phyloP scores from a whole-genome alignment of 1,140 invertebrate species.

The Drosophila rhopaloa region DNA sequence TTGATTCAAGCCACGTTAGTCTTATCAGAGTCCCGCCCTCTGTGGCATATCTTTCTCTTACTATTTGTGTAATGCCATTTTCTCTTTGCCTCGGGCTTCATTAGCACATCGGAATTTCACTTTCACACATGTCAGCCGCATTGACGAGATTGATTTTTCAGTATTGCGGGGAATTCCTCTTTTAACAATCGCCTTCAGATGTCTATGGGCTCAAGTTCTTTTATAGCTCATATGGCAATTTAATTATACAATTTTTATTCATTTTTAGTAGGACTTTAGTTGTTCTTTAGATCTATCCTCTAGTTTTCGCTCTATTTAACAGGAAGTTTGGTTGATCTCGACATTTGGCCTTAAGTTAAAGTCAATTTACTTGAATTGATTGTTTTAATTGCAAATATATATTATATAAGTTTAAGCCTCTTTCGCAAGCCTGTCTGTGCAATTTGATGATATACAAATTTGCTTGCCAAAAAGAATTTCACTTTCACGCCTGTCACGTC shows the following conservation, averaged over 20 bases:
- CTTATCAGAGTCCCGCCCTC: constrained; percentile 52
- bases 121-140: constrained; percentile 63
- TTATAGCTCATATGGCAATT: too few species aligned
- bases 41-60: constrained; percentile 39
- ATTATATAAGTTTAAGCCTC: constrained; percentile 1
- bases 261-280: too few species aligned
- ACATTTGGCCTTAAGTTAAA: not conserved
- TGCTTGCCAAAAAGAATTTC: constrained; percentile 52
- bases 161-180: not conserved
- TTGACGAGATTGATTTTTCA: constrained; percentile 43
- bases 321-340: too few species aligned
- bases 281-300: too few species aligned
- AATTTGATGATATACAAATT: constrained; percentile 16
- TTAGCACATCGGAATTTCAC: constrained; percentile 64
- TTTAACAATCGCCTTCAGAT: not conserved
- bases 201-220: not conserved
- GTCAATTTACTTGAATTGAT: constrained; percentile 5
- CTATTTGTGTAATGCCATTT: constrained; percentile 60
- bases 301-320: too few species aligned
- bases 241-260: too few species aligned
- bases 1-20: constrained; percentile 28
- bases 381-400: constrained; percentile 16
- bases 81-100: constrained; percentile 54
- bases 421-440: not conserved
- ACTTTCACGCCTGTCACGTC: constrained; percentile 55